A percentile compares a stretch with the other conserved stretches of the same genome.
Evolutionary conservation across 2,113 vertebrate species (phyloP).

Genomic region (Otolemur garnettii): DNA sequence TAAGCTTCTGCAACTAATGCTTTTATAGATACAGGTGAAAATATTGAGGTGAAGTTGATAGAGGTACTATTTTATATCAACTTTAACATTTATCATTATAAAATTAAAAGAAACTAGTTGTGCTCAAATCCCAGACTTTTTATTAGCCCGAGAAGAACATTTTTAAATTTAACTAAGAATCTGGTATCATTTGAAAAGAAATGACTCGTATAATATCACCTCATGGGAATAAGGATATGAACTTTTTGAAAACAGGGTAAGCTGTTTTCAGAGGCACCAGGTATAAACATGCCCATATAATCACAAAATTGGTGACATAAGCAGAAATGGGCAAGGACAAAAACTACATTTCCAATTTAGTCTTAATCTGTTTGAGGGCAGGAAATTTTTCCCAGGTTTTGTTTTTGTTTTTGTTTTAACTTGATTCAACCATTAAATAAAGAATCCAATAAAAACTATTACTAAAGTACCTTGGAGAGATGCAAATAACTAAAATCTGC

Average conservation of each 20-base stretch:
- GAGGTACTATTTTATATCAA: not conserved
- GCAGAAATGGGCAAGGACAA: not conserved
- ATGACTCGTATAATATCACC: not conserved
- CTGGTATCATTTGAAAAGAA: not conserved
- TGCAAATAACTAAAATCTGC: not conserved
- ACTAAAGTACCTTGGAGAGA: not conserved
- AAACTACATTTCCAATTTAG: not conserved
- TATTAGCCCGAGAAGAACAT: not conserved
- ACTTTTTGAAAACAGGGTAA: not conserved
- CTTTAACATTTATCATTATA: not conserved
- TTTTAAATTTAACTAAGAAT: not conserved
- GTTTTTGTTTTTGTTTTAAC: not conserved
- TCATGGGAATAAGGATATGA: not conserved
- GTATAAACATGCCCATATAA: not conserved
- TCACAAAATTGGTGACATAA: not conserved
- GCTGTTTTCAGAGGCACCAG: not conserved
- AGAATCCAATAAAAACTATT: not conserved
- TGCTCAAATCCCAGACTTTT: not conserved
- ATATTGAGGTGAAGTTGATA: not conserved
- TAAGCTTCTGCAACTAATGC: not conserved
- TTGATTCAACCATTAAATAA: not conserved
- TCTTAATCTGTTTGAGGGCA: not conserved
- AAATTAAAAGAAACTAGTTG: not conserved
- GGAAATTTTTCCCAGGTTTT: not conserved
- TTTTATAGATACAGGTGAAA: not conserved